phyloP scores from a whole-genome alignment of 2,797 vertebrate species.

The Cottoperca gobio region DNA sequence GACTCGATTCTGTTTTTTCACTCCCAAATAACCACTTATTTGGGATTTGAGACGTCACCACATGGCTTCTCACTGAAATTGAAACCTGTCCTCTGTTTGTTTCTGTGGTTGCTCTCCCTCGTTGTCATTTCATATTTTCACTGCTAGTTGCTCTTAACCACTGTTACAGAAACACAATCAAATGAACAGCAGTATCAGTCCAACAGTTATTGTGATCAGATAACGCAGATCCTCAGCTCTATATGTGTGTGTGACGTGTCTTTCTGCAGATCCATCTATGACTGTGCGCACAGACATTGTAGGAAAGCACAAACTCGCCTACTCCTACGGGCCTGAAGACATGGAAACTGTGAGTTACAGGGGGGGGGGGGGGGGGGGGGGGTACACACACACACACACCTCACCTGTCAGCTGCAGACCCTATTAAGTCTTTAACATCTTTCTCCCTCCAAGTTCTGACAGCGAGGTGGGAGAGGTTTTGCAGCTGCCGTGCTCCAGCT shows the following conservation, averaged over 20 bases:
- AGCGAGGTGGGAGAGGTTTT: neutral
- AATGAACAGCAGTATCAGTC: too few relatives aligned
- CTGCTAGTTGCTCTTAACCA: neutral
- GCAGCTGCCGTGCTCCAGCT: neutral
- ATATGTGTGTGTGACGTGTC: neutral
- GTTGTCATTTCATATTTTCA: neutral
- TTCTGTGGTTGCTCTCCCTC: neutral
- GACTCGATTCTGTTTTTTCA: neutral
- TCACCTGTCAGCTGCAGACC: conserved; percentile 15
- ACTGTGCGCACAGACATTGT: conserved; percentile 71
- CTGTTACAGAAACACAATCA: neutral
- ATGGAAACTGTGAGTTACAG: conserved; percentile 70
- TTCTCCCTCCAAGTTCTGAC: conserved; percentile 14
- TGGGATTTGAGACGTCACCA: neutral
- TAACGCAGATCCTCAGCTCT: neutral
- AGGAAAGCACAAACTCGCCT: conserved; percentile 66
- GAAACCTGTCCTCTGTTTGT: neutral
- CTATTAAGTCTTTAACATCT: neutral
- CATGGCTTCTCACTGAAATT: neutral
- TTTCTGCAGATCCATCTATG: conserved; percentile 72
- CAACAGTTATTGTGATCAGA: neutral
- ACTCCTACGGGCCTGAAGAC: conserved; percentile 67
- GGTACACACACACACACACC: too few relatives aligned
- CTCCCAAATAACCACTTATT: neutral
- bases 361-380: neutral